Conservation (phyloP, 2,113 vertebrate species). For the Echinops telfairi region DNA sequence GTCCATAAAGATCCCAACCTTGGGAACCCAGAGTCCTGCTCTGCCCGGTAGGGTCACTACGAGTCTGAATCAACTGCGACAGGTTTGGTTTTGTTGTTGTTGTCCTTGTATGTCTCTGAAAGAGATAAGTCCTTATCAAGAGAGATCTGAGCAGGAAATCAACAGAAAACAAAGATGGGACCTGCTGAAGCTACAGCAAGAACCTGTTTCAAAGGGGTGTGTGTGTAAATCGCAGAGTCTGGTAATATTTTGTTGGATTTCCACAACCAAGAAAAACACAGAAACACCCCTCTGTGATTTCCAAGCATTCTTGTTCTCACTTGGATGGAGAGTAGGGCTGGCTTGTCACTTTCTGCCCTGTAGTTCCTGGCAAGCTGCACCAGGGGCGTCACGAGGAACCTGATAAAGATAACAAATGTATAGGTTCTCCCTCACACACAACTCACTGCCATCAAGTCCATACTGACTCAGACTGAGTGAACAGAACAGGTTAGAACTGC, state of each 20-base stretch:
- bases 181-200: slow-evolving; percentile 34
- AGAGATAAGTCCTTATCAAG: not conserved
- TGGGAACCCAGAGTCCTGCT: not conserved
- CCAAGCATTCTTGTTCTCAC: not conserved
- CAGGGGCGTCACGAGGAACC: not conserved
- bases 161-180: not conserved
- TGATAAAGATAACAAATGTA: not conserved
- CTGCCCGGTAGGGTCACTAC: not conserved
- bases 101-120: not conserved
- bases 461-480: not conserved
- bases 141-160: not conserved
- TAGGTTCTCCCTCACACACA: not conserved
- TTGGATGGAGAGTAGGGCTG: not conserved
- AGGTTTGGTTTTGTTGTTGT: too few relatives aligned
- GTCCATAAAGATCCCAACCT: not conserved
- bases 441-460: not conserved
- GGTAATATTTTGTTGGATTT: slow-evolving; percentile 45
- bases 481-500: too few relatives aligned
- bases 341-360: not conserved
- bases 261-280: not conserved
- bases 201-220: not conserved
- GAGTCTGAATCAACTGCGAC: not conserved
- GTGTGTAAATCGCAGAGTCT: slow-evolving; percentile 46
- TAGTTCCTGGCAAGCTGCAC: not conserved
- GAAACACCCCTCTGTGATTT: not conserved